phyloP scores from a whole-genome alignment of 2,113 vertebrate species.

The Eretmochelys imbricata region DNA sequence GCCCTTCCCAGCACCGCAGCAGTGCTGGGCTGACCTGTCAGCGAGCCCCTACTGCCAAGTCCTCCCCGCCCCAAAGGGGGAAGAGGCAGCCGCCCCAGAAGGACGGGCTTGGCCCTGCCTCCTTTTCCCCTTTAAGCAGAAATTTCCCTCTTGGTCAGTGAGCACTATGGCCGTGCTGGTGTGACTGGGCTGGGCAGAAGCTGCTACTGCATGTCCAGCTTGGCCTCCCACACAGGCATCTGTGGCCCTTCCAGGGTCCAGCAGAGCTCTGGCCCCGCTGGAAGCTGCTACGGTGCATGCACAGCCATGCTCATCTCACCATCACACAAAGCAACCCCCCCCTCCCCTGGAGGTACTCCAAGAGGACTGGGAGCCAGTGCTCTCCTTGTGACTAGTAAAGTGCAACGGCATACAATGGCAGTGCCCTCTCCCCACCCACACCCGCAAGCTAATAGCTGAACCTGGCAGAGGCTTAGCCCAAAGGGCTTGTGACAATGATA shows the following conservation, averaged over 20 bases:
- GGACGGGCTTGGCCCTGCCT: not conserved
- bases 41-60: rapidly evolving
- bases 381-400: not conserved
- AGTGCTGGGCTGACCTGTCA: rapidly evolving
- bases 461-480: not conserved
- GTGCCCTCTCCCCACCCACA: not conserved
- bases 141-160: too few species aligned
- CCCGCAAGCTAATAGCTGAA: rapidly evolving
- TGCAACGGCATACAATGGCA: not conserved
- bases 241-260: not conserved
- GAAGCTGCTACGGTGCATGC: too few species aligned
- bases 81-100: not conserved
- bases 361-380: rapidly evolving
- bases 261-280: rapidly evolving
- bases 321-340: not conserved
- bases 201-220: too few species aligned
- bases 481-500: not conserved
- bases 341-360: not conserved
- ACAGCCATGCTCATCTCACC: not conserved
- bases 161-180: too few species aligned
- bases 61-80: not conserved
- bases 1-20: not conserved
- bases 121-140: not conserved
- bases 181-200: too few species aligned
- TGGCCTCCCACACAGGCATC: not conserved